Conservation (phyloP, 2,113 vertebrate genomes). For the Todiramphus chloris region DNA sequence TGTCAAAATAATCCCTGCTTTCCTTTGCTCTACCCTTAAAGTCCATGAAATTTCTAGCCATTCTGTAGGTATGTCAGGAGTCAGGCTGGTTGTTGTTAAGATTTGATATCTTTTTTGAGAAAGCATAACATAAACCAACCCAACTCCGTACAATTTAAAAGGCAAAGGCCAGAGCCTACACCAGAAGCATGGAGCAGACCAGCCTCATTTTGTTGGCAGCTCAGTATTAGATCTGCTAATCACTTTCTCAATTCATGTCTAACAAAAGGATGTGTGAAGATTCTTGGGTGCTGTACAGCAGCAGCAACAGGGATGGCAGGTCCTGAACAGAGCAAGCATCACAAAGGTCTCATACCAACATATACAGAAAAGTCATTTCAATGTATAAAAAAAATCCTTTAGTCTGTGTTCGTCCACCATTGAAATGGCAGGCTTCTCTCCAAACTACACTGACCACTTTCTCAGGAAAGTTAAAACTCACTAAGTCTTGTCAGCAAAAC, state of each 20-base stretch:
- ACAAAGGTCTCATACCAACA: neutral
- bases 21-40: neutral
- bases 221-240: neutral
- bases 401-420: rapidly evolving
- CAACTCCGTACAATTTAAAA: neutral
- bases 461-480: neutral
- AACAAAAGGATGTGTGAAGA: neutral
- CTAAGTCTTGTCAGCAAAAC: neutral
- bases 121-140: neutral
- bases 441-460: neutral
- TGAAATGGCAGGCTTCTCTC: rapidly evolving
- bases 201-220: neutral
- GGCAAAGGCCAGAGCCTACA: neutral
- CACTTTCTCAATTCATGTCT: neutral
- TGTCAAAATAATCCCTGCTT: constrained; percentile 4
- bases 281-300: neutral
- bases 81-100: neutral
- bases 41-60: neutral
- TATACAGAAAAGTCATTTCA: neutral
- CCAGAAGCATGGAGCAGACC: neutral
- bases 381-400: neutral
- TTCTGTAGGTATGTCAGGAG: neutral
- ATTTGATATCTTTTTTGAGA: neutral
- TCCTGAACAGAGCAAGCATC: neutral
- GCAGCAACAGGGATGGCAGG: neutral